Conservation (phyloP, 2,113 vertebrate species). For the Notothenia coriiceps region DNA sequence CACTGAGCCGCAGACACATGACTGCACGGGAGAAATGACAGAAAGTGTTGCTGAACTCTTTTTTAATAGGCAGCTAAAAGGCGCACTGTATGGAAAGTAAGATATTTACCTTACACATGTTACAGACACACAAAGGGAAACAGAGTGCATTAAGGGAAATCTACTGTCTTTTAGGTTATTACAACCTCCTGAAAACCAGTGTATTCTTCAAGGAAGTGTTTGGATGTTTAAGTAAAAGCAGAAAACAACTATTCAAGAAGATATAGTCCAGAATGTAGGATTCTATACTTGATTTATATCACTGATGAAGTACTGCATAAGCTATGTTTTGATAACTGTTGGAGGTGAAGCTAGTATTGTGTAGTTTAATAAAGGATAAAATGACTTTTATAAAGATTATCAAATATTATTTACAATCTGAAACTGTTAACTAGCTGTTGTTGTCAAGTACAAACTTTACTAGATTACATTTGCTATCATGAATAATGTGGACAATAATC, state of each 20-base stretch:
- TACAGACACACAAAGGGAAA: not conserved
- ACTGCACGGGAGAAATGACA: slow-evolving; percentile 16
- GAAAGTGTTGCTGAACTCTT: slow-evolving; percentile 2
- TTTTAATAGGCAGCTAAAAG: too few relatives aligned
- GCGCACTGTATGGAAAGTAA: too few relatives aligned
- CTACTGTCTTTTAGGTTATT: too few relatives aligned
- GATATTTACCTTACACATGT: not conserved
- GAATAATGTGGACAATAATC: too few relatives aligned
- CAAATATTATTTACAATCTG: not conserved
- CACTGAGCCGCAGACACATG: slow-evolving; percentile 6
- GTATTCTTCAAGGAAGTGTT: too few relatives aligned
- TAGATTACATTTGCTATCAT: too few relatives aligned
- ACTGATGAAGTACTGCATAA: not conserved
- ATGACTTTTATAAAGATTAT: too few relatives aligned
- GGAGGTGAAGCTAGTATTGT: not conserved
- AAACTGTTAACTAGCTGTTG: not conserved
- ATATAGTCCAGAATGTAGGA: too few relatives aligned
- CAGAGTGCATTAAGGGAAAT: too few relatives aligned
- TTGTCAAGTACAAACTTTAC: not conserved
- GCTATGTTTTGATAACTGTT: not conserved
- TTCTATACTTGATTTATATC: not conserved
- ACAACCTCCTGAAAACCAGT: too few relatives aligned
- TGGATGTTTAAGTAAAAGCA: too few relatives aligned
- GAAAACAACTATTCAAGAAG: too few relatives aligned
- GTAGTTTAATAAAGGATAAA: not conserved